These are phyloP conservation scores for Mormyrus iriodes DNA, from an alignment of 2,113 vertebrate genomes.

Conservation along the genomic window DNA sequence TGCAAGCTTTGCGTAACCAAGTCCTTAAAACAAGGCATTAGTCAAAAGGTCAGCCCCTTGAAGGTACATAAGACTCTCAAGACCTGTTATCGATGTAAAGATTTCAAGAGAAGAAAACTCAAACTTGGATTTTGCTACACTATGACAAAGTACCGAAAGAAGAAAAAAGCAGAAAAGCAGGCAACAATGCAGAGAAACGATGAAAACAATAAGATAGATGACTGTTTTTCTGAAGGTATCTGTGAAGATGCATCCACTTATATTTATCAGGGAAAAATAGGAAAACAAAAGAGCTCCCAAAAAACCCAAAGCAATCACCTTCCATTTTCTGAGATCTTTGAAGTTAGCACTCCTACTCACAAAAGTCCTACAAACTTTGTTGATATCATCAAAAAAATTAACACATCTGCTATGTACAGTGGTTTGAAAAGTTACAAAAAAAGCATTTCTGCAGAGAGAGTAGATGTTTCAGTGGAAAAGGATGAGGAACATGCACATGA, in stretches of 20 bases:
- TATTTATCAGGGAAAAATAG: not conserved
- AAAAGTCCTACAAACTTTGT: not conserved
- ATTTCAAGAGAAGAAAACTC: not conserved
- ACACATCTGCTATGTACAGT: not conserved
- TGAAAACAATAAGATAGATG: not conserved
- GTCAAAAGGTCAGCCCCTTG: not conserved
- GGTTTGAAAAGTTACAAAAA: not conserved
- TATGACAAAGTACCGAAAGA: not conserved
- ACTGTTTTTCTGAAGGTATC: not conserved
- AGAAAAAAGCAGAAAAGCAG: not conserved
- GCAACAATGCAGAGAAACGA: not conserved
- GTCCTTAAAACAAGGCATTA: not conserved
- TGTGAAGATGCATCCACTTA: not conserved
- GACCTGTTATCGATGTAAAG: not conserved
- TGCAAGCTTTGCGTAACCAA: not conserved
- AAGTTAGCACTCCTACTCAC: not conserved
- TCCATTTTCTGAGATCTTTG: not conserved
- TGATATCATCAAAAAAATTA: not conserved
- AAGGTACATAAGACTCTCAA: not conserved
- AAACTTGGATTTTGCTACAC: not conserved
- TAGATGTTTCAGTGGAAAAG: not conserved
- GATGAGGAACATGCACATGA: not conserved
- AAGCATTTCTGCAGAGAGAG: not conserved
- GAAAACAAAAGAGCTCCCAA: not conserved
- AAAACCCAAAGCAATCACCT: no score